Evolutionary conservation across 2,888 invertebrate species (phyloP), one percentile per base, ranked within the genome.

Genomic region (Antheraea yamamai): DNA sequence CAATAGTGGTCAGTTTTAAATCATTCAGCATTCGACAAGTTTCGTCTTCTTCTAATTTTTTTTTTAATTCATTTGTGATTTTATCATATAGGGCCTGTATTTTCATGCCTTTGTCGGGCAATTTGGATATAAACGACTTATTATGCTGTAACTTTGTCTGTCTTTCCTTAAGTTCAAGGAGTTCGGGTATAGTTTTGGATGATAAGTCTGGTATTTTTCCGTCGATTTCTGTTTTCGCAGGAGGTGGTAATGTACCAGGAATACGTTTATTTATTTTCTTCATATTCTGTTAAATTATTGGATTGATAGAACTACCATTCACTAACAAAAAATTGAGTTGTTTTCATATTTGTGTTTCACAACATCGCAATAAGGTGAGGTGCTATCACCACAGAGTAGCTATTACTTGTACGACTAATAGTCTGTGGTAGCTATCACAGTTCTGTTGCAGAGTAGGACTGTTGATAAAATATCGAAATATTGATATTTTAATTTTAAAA

Each of bases 41-140:
- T 76, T 93, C 85, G 47, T 96, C 95, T 64, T 95, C 89, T 76
- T 95, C 92, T 79, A 95, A 87, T 79, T 94, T 95, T 51, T 85
- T 85, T 61, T 92, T 87, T n/a, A 96, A 80, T 86, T 95, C 95
- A 39, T 81, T 83, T 18, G 89, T 76, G 78, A 96, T 88, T 86
- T 93, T 95, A 39, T 93, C 87, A 77, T 92, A 86, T 73, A 95
- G 95, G 14, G 82, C 81, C 78, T 88, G 87, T 76, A 96, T 95
- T 88, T 95, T 96, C 35, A 89, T 92, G 39, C 96, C 96, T 84
- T 95, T 96, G 81, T 96, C 96, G 0, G 95, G 89, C 75, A 96
- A 88, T 84, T 94, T 96, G 1, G 83, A 87, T 58, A 96, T 87
- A 79, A 96, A 96, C 52, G 79, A 77, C 79, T 96, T 96, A 81